Conservation (phyloP, 2,797 vertebrate genomes). For the Pangasius macronema region DNA sequence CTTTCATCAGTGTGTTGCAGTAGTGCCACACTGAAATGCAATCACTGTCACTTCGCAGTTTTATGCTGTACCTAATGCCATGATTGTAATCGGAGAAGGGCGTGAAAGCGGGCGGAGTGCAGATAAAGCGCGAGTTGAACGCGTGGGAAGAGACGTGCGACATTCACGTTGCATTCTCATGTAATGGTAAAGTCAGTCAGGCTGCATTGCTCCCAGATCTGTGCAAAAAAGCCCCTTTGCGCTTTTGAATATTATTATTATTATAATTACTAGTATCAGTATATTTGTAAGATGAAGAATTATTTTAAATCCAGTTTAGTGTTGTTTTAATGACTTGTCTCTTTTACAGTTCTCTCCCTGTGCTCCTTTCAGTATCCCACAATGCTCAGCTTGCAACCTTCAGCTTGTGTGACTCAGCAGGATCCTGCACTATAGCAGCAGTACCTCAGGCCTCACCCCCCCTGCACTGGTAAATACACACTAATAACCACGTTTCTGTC, state of each 20-base stretch:
- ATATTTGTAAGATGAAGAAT: background rate
- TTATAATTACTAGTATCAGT: background rate
- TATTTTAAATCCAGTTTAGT: background rate
- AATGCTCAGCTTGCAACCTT: slow-evolving; percentile 43
- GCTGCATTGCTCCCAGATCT: background rate
- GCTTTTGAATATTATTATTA: background rate
- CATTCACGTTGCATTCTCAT: background rate
- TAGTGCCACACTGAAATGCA: background rate
- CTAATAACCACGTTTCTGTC: background rate
- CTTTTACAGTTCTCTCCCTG: slow-evolving; percentile 25
- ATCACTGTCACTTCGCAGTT: background rate
- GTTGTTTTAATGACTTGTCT: slow-evolving; percentile 4
- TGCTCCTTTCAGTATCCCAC: slow-evolving; percentile 19
- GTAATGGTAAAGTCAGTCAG: background rate
- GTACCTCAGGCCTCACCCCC: background rate
- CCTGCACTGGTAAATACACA: slow-evolving; percentile 38
- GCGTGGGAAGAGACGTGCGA: background rate
- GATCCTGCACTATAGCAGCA: slow-evolving; percentile 45
- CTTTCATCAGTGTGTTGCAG: background rate
- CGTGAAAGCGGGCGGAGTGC: background rate
- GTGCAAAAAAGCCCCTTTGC: background rate
- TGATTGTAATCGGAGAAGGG: background rate
- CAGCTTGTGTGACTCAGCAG: slow-evolving; percentile 37
- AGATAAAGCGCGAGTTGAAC: background rate
- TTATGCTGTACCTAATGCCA: background rate